These are phyloP conservation scores for Centropus unirufus DNA, from an alignment of 2,113 vertebrate species.

Conservation along the genomic window DNA sequence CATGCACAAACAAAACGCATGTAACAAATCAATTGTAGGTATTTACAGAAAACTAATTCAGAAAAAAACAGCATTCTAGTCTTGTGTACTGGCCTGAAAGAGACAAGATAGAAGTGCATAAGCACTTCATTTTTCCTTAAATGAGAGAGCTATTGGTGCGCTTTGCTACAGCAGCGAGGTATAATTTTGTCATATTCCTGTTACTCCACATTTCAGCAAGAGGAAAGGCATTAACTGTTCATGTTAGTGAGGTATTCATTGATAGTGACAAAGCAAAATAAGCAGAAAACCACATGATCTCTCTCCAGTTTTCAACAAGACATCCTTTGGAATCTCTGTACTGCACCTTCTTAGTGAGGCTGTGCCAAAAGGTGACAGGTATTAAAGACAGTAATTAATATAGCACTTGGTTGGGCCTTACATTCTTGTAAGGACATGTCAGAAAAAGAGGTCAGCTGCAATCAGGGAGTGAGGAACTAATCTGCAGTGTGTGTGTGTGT, in stretches of 20 bases:
- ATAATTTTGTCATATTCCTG: not conserved
- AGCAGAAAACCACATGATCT: not conserved
- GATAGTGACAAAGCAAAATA: not conserved
- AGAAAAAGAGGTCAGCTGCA: conserved; percentile 10
- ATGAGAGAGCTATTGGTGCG: not conserved
- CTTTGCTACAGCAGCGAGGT: not conserved
- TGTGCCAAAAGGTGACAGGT: not conserved
- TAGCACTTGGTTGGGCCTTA: not conserved
- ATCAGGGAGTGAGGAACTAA: not conserved
- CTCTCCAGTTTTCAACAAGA: not conserved
- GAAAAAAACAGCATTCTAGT: not conserved
- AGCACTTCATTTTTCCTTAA: not conserved
- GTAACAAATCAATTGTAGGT: not conserved
- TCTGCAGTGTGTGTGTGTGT: not conserved
- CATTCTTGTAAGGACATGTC: not conserved
- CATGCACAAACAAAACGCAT: not conserved
- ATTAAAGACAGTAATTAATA: not conserved
- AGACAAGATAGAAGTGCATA: not conserved
- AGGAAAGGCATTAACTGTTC: not conserved
- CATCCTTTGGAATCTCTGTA: not conserved
- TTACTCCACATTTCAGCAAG: not conserved
- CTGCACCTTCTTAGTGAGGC: not conserved
- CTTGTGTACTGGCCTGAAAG: not conserved
- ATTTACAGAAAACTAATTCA: not conserved
- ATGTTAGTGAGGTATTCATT: not conserved